phyloP scores from a whole-genome alignment of 2,888 invertebrate species.

The Phanerotoma sp. region DNA sequence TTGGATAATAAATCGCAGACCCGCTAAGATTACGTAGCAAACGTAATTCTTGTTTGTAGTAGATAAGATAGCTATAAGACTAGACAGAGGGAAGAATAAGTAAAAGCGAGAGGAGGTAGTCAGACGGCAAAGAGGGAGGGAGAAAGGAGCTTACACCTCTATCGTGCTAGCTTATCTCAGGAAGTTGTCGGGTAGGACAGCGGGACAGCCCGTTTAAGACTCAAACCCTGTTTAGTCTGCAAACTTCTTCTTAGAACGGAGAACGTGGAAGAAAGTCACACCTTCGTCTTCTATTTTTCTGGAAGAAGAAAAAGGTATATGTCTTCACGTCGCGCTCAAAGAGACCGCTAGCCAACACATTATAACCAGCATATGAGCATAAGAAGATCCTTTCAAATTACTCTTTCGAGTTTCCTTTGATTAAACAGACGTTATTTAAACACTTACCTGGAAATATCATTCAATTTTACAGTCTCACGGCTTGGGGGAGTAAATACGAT shows the following conservation, averaged over 20 bases:
- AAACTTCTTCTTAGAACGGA: conserved; percentile 49
- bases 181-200: conserved; percentile 53
- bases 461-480: no score
- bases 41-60: conserved; percentile 56
- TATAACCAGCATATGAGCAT: conserved; percentile 24
- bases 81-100: background rate
- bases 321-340: conserved; percentile 17
- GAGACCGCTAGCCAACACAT: conserved; percentile 25
- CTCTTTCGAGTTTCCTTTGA: background rate
- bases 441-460: background rate
- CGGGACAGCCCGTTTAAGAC: conserved; percentile 49
- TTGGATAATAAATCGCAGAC: conserved; percentile 50
- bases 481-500: no score
- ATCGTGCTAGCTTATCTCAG: conserved; percentile 53
- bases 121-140: conserved; percentile 12
- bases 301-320: no score
- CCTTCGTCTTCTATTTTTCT: conserved; percentile 31
- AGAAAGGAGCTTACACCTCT: conserved; percentile 44
- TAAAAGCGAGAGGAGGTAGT: conserved; percentile 8
- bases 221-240: conserved; percentile 49
- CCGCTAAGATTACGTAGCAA: conserved; percentile 50
- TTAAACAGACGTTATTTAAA: background rate
- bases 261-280: conserved; percentile 52
- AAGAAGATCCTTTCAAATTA: background rate
- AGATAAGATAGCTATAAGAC: conserved; percentile 48